Percentiles rank a stretch among this genome's conserved stretches.
Evolutionary conservation across 2,797 vertebrate species (phyloP).

Genomic region (Menidia menidia): DNA sequence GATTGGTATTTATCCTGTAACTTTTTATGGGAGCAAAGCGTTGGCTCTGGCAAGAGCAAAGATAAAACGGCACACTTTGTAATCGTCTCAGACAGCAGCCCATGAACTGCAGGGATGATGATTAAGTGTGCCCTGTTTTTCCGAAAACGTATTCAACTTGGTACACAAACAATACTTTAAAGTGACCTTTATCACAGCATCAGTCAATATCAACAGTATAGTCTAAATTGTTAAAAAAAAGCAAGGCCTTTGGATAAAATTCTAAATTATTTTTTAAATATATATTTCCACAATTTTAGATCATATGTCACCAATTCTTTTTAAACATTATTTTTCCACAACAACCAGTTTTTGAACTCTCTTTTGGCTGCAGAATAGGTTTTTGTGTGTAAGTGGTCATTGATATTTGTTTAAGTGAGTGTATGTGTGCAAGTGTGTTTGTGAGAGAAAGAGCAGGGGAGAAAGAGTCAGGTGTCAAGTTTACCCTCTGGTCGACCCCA

Average conservation of each 20-base stretch:
- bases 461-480: slow-evolving; percentile 78
- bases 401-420: slow-evolving; percentile 34
- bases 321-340: slow-evolving; percentile 7
- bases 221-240: slow-evolving; percentile 6
- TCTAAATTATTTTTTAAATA: slow-evolving; percentile 21
- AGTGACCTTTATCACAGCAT: no score
- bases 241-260: background rate
- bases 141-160: background rate
- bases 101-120: slow-evolving; percentile 2
- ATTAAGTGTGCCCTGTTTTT: background rate
- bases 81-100: slow-evolving; percentile 20
- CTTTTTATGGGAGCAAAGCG: background rate
- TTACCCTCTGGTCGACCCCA: slow-evolving; percentile 74
- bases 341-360: slow-evolving; percentile 53
- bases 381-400: background rate
- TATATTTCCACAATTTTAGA: slow-evolving; percentile 39
- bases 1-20: background rate
- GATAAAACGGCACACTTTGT: slow-evolving; percentile 24
- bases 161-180: background rate
- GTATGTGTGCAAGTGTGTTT: slow-evolving; percentile 4
- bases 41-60: background rate
- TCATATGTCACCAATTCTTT: slow-evolving; percentile 30
- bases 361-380: slow-evolving; percentile 16
- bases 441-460: slow-evolving; percentile 1
- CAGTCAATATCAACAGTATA: background rate